Base-by-base conservation (phyloP, 2,888 invertebrate species). In the Eupithecia dodoneata region DNA sequence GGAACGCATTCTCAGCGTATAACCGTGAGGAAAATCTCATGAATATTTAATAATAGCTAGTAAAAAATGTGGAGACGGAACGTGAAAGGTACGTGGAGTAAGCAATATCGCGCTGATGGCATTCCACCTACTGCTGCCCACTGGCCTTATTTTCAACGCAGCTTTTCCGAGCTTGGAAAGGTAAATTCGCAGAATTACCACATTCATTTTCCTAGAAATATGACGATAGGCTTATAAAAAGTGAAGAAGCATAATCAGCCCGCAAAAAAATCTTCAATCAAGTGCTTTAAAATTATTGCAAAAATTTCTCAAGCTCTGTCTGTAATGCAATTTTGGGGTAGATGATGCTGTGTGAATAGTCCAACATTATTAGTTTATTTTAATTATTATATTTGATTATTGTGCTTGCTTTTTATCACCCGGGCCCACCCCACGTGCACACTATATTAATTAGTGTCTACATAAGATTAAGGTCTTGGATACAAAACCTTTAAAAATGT, bases 91-190 rank as follows among this genome's bases (percentile, higher is more conserved):
- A 63, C 74, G 72, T 55, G 74, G 72, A 70, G 66, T 72, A 76
- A 63, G 63, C 81, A 79, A 81, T 81, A 79, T 76, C 66, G 71
- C 59, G 71, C 79, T 78, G 72, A 78, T 75, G 76, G 69, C 79
- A 81, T 81, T 76, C 78, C 66, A 47, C 63, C 7, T 30, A 45
- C 55, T n/a, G n/a, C 75, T 76, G 72, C 55, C 72, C 63, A 76
- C 66, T 78, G 79, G 76, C 75, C 76, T 79, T 81, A 66, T 74
- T 73, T 72, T 73, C 71, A 66, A 72, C 55, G 47, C 44, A 47
- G 47, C 45, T 59, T 65, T 65, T 65, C 10, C 4, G 15, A 42
- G 15, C n/a, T 42, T n/a, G 69, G n/a, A 10, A 9, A 65, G 12
- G 12, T 15, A 13, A 42, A 42, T 66, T 13, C n/a, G 4, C 44